A percentile compares a stretch with the other conserved stretches of the same genome.
Evolutionary conservation across 2,797 vertebrate species (phyloP).

Genomic region (Vipera ursinii): DNA sequence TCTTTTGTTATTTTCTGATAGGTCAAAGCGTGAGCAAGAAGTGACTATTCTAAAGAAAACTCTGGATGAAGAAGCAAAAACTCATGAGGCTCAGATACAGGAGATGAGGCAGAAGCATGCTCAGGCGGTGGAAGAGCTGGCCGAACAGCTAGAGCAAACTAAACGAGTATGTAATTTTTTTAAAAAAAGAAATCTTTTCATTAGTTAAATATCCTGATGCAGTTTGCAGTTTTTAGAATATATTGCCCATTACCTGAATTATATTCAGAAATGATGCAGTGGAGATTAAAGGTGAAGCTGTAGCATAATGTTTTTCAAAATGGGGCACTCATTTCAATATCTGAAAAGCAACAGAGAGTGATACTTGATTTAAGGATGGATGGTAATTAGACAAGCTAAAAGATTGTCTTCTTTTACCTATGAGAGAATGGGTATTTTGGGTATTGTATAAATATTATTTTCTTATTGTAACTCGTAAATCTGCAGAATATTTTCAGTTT

Average conservation of each 20-base stretch:
- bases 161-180: slow-evolving; percentile 80
- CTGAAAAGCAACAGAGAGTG: background rate
- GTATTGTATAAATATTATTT: background rate
- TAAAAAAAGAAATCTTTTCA: slow-evolving; percentile 14
- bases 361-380: background rate
- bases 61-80: slow-evolving; percentile 87
- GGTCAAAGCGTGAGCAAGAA: slow-evolving; percentile 93
- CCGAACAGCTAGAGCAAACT: slow-evolving; percentile 94
- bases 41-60: slow-evolving; percentile 90
- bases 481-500: background rate
- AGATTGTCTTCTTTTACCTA: background rate
- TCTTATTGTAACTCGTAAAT: background rate
- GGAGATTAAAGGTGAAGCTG: background rate
- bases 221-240: background rate
- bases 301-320: background rate
- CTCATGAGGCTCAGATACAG: slow-evolving; percentile 85
- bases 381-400: background rate
- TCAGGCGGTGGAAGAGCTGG: slow-evolving; percentile 91
- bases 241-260: background rate
- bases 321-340: background rate
- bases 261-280: background rate
- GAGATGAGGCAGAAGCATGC: slow-evolving; percentile 94
- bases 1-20: slow-evolving; percentile 46
- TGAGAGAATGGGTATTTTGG: background rate
- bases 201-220: background rate